A percentile compares a stretch with the other conserved stretches of the same genome.
These are phyloP conservation scores for Lemur catta DNA, from an alignment of 2,797 vertebrate species.

Conservation along the genomic window DNA sequence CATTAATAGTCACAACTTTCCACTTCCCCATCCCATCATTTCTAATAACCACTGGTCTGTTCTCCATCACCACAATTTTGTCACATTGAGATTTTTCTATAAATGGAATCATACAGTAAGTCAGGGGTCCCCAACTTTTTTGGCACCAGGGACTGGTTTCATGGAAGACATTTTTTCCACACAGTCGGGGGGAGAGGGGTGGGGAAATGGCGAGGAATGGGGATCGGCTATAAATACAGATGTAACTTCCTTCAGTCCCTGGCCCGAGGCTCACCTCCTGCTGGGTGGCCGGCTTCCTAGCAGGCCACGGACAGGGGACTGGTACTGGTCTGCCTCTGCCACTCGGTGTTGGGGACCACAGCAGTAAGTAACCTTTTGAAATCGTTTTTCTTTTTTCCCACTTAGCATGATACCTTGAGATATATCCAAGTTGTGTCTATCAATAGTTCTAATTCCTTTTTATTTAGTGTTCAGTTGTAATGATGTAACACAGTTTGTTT, in stretches of 20 bases:
- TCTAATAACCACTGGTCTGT: rapidly evolving
- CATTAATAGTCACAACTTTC: neutral
- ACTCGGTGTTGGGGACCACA: too few relatives aligned
- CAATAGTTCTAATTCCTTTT: too few relatives aligned
- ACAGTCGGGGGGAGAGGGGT: rapidly evolving
- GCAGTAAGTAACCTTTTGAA: neutral
- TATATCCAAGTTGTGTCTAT: neutral
- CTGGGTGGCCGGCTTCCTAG: too few relatives aligned
- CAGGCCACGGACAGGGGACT: too few relatives aligned
- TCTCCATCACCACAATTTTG: neutral
- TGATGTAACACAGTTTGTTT: neutral
- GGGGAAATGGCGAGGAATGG: too few relatives aligned
- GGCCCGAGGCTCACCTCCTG: too few relatives aligned
- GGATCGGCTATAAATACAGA: too few relatives aligned
- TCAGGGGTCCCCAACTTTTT: too few relatives aligned
- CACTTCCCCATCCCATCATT: neutral
- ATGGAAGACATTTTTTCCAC: too few relatives aligned
- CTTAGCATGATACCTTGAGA: neutral
- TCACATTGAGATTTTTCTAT: neutral
- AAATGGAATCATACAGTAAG: neutral
- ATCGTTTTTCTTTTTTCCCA: neutral
- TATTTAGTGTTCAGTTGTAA: neutral
- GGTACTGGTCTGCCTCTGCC: too few relatives aligned
- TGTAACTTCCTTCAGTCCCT: too few relatives aligned
- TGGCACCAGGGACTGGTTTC: too few relatives aligned